Conservation (phyloP, 2,113 vertebrate genomes). For the Neogale vison region DNA sequence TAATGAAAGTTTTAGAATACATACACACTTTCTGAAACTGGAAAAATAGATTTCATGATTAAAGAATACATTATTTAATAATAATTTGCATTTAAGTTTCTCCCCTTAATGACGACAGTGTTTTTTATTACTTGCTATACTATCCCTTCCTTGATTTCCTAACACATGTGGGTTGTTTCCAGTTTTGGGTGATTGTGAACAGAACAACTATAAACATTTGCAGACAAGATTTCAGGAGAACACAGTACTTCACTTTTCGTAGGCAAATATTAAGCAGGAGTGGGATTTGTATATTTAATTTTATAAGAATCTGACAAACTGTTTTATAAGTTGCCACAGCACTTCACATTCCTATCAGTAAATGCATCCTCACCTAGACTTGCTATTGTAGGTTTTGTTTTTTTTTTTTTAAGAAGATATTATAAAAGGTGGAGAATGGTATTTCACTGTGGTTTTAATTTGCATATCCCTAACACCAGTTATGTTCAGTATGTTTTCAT, state of each 20-base stretch:
- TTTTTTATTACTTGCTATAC: background rate
- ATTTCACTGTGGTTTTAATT: background rate
- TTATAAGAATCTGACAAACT: background rate
- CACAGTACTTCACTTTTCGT: background rate
- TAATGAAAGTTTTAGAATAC: background rate
- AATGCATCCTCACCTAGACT: background rate
- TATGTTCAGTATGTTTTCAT: background rate
- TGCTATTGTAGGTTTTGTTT: background rate
- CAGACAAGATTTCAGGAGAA: background rate
- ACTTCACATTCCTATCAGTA: background rate
- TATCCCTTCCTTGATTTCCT: background rate
- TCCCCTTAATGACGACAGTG: background rate
- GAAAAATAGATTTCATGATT: background rate
- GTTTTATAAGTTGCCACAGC: background rate
- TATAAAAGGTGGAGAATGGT: background rate
- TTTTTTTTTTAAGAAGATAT: background rate
- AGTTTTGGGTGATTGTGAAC: background rate
- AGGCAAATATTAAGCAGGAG: background rate
- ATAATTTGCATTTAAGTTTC: slow-evolving; percentile 21
- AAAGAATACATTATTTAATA: background rate
- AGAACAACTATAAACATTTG: background rate
- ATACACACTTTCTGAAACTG: background rate
- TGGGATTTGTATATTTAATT: background rate
- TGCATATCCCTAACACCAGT: background rate
- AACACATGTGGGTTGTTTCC: background rate